Base-by-base conservation (phyloP, 1,140 invertebrate genomes). In the Antheraea pernyi region DNA sequence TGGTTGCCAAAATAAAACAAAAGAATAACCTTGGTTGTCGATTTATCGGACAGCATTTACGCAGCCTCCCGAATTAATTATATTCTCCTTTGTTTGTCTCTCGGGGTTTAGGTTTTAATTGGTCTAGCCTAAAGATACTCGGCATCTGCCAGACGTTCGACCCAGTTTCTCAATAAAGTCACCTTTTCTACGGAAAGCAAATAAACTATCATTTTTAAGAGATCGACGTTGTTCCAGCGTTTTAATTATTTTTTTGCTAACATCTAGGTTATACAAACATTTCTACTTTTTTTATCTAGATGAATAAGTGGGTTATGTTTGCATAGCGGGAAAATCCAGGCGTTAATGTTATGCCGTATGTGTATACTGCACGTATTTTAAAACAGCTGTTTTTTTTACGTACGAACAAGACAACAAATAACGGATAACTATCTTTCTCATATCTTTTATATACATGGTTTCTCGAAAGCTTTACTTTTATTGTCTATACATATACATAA, bases 321-420 rank as follows among this genome's bases (percentile, higher is more conserved):
- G 46, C 46, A 53, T 53, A 53, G 46, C 46, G 46, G 46, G 46
- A 53, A 53, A 53, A 53, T 53, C 46, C 46, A 53, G 46, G 46
- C 46, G 46, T 53, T 53, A 53, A 53, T 53, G 46, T 53, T 16
- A 53, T n/a, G 16, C 46, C 46, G 46, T 53, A n/a, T 16, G 46
- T 13, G 16, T 13, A 53, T 53, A 13, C 46, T 6, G 46, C 6
- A 10, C 16, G 13, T 16, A 2, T 53, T 53, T 53, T 53, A 53
- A 30, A 30, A 30, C 22, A 30, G 22, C 22, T 30, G 22, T 30
- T 30, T 30, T 30, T 30, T 30, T 30, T 53, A 16, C 46, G 13
- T 10, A 53, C 16, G 46, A 53, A 53, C 9, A 13, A 13, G 46
- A 53, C 9, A 53, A 7, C 13, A 6, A 13, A 5, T 53, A 53